These are phyloP conservation scores for Heliconius aoede DNA, from an alignment of 2,888 invertebrate species.

Conservation along the genomic window DNA sequence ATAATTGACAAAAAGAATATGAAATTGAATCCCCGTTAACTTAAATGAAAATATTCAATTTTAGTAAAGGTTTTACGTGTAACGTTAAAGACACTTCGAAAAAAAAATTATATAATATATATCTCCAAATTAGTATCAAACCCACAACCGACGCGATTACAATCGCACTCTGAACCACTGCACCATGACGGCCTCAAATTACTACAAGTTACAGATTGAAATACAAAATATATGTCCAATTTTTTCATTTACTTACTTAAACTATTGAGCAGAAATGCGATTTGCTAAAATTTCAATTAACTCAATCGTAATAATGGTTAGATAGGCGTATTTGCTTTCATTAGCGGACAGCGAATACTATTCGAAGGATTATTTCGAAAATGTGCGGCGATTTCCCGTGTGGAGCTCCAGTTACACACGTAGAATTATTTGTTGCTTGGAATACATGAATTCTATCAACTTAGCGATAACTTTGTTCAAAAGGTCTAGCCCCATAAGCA, in stretches of 20 bases:
- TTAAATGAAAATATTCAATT: too few relatives aligned
- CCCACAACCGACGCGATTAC: not conserved
- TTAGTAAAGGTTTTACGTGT: too few relatives aligned
- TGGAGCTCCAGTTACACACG: not conserved
- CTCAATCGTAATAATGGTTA: not conserved
- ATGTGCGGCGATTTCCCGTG: not conserved
- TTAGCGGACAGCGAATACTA: not conserved
- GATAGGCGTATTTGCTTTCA: not conserved
- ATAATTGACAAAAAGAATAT: too few relatives aligned
- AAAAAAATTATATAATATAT: too few relatives aligned
- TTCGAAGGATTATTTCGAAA: not conserved
- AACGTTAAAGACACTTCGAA: too few relatives aligned
- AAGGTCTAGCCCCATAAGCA: too few relatives aligned
- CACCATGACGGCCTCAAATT: too few relatives aligned
- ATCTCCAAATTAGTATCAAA: too few relatives aligned
- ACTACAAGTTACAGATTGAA: too few relatives aligned
- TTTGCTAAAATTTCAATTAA: constrained; percentile 11
- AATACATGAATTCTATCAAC: not conserved
- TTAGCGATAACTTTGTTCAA: not conserved
- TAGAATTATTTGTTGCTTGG: not conserved
- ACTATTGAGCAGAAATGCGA: not conserved
- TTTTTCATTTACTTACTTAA: not conserved
- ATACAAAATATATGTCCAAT: not conserved
- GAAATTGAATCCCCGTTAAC: too few relatives aligned
- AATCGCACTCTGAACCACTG: not conserved